Percentiles rank a stretch among this genome's conserved stretches.
Evolutionary conservation across 2,888 invertebrate genomes (phyloP).

Genomic region (Drosophila recens): DNA sequence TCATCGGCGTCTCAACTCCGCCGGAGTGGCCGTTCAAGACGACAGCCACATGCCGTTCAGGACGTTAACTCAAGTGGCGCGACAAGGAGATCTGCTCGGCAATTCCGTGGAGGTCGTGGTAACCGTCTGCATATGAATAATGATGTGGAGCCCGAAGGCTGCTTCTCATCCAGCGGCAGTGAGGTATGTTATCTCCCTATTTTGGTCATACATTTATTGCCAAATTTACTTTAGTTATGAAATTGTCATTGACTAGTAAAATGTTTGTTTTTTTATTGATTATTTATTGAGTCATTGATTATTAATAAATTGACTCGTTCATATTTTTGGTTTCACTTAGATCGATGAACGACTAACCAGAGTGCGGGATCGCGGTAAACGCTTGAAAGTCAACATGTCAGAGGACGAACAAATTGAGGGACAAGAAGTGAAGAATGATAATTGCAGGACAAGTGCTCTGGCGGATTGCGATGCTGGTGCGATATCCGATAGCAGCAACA

Average conservation of each 20-base stretch:
- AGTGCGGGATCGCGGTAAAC: slow-evolving; percentile 43
- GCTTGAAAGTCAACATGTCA: slow-evolving; percentile 56
- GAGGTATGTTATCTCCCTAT: slow-evolving; percentile 73
- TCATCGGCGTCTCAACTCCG: slow-evolving; percentile 46
- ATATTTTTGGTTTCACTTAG: slow-evolving; percentile 43
- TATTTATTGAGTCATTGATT: background rate
- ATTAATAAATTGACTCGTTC: background rate
- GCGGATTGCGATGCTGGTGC: slow-evolving; percentile 75
- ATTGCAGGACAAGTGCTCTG: background rate
- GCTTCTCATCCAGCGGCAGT: slow-evolving; percentile 76
- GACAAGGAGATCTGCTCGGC: slow-evolving; percentile 54
- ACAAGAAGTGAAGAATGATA: slow-evolving; percentile 5
- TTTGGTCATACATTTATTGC: background rate
- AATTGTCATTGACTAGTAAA: slow-evolving; percentile 6
- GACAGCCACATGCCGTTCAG: slow-evolving; percentile 7
- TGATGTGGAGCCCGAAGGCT: slow-evolving; percentile 42
- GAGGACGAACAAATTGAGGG: slow-evolving; percentile 58
- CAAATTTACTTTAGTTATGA: background rate
- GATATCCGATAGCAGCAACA: slow-evolving; percentile 85
- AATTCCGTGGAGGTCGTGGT: slow-evolving; percentile 53
- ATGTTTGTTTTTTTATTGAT: too few species aligned
- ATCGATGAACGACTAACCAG: slow-evolving; percentile 47
- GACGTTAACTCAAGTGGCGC: slow-evolving; percentile 47
- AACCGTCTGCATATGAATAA: slow-evolving; percentile 16
- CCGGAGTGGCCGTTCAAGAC: slow-evolving; percentile 50